Conservation (phyloP, 2,113 vertebrate species). For the Oreochromis niloticus region DNA sequence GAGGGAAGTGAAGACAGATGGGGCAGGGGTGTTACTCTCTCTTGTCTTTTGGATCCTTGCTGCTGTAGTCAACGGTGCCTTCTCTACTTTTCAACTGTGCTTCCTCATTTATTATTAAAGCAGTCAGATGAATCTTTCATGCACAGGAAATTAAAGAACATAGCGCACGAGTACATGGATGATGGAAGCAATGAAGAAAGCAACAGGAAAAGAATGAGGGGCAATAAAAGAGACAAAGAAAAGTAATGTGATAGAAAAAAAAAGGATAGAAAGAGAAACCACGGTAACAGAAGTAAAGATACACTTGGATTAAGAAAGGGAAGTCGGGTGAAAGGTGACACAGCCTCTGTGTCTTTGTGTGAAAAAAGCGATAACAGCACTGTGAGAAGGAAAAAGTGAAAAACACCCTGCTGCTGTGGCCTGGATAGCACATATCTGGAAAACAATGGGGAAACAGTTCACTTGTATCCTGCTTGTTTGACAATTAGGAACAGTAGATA, state of each 20-base stretch:
- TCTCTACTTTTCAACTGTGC: constrained; percentile 50
- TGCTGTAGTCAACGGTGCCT: constrained; percentile 3
- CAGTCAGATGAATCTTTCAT: constrained; percentile 68
- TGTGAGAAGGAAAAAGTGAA: background rate
- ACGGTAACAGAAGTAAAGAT: background rate
- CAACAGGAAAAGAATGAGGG: background rate
- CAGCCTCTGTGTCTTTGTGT: background rate
- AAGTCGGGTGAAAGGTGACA: background rate
- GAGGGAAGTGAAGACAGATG: background rate
- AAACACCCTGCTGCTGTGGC: background rate
- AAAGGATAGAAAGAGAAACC: background rate
- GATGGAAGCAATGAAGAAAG: constrained; percentile 19
- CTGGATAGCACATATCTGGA: background rate
- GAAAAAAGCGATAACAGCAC: background rate
- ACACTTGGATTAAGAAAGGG: background rate
- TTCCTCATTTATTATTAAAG: constrained; percentile 64
- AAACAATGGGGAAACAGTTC: background rate
- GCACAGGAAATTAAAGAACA: constrained; percentile 69
- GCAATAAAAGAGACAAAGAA: background rate
- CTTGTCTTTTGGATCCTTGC: constrained; percentile 38
- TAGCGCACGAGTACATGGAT: constrained; percentile 11
- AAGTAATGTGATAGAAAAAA: background rate
- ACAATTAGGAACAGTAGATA: background rate
- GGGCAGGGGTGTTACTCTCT: constrained; percentile 16
- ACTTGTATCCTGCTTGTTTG: background rate